Evolutionary conservation across 2,797 vertebrate species (phyloP), one percentile per base, ranked within the genome.

Genomic region (Sorex maritimensis): DNA sequence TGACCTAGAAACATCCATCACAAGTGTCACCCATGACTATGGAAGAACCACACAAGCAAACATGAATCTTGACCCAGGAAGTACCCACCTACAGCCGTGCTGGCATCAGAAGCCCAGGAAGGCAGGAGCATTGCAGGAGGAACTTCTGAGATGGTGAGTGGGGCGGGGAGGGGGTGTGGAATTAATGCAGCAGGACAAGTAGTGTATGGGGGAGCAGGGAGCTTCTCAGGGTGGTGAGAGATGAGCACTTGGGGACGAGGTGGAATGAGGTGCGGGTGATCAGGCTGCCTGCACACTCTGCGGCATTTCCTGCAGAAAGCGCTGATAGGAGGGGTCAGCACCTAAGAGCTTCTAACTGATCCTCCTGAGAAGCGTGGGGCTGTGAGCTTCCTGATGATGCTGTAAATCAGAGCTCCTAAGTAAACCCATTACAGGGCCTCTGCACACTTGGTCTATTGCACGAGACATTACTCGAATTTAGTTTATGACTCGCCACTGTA

Each of bases 321-420:
- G 23, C 41, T 5, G 41, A 6, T 1, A 23, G 65, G 74, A 13
- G n/a, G n/a, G 65, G 67, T 74, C 74, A 19, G 67, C 15, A 77
- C 75, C 13, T 26, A 26, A 71, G 21, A 14, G 67, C 19, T 80
- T 75, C 15, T 23, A n/a, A 74, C 24, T 0, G 34, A 17, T 84
- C 26, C 71, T 85, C 41, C 71, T 24, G 68, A 28, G 17, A 15
- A 41, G 55, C 75, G 55, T 44, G n/a, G 90, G 86, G 89, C 63
- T 67, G 63, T 24, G 85, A 44, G 65, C 19, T 95, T 89, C 96
- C 93, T 83, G 94, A 92, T 81, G 90, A 96, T 46, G 28, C 72
- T 19, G 71, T 97, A 96, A 97, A 97, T 98, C 96, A 97, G 58
- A 69, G 44, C 44, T 85, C 73, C 19, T 95, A 96, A 97, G 94